phyloP scores from a whole-genome alignment of 2,113 vertebrate species.

The Rhodinocichla rosea region DNA sequence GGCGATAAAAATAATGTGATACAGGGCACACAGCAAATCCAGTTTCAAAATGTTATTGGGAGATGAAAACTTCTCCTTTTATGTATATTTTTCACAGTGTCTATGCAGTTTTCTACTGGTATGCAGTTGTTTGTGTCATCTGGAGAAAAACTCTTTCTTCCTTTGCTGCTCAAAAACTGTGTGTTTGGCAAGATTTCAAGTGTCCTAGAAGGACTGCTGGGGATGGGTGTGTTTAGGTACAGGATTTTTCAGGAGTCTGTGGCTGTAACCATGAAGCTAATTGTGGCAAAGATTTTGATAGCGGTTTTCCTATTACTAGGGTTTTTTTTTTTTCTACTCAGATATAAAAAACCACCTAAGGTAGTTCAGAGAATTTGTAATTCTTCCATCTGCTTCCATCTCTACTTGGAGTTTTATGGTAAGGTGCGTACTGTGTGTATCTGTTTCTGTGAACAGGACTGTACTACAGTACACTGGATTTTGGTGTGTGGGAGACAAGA shows the following conservation, averaged over 20 bases:
- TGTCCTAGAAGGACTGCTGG: background rate
- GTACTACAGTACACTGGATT: accelerated
- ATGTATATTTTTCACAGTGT: background rate
- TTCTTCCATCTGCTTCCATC: background rate
- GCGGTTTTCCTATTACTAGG: background rate
- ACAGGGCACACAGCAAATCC: background rate
- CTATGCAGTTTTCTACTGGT: background rate
- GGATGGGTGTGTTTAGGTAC: background rate
- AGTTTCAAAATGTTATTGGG: background rate
- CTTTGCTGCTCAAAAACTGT: background rate
- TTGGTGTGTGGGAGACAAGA: background rate
- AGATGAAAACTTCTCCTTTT: background rate
- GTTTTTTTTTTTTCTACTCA: background rate
- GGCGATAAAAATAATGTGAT: background rate
- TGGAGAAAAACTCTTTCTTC: background rate
- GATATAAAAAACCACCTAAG: background rate
- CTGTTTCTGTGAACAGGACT: background rate
- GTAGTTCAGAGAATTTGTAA: background rate
- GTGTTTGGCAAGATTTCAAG: background rate
- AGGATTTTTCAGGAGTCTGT: background rate
- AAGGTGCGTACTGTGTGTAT: accelerated
- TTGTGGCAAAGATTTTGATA: background rate
- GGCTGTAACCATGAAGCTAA: background rate
- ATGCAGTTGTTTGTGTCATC: background rate
- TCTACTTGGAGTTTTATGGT: background rate